Base-by-base conservation (phyloP, 2,113 vertebrate genomes). In the Muntiacus muntjak region DNA sequence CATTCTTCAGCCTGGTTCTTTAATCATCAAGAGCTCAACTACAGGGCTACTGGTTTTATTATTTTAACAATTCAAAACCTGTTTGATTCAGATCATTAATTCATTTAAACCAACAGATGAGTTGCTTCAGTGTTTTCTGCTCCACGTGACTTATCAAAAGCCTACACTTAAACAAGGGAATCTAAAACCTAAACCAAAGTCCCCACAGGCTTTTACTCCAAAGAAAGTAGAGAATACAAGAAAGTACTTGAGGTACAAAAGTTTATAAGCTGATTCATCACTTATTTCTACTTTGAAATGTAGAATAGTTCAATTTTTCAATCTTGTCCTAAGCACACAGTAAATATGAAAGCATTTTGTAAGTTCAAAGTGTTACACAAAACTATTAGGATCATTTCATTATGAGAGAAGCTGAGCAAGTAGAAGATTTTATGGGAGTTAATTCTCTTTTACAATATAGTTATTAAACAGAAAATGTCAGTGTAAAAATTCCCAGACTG, bases 41-140 rank as follows among this genome's bases (percentile, higher is more conserved):
- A 30, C 57, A 93, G n/a, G n/a, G n/a, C 93, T 91, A 86, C 71
- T 57, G 33, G 60, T 92, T 96, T 95, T 94, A 97, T 94, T 96
- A 92, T 91, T 97, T 84, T 76, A 97, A 97, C 95, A 94, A 62
- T 91, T 89, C 95, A 95, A 95, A 94, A 91, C 67, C 45, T 95
- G n/a, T 89, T 87, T 95, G 96, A 97, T 58, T 98, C 83, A 96
- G 60, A 83, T 58, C 57, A 71, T 78, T 98, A 92, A 97, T 43
- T 93, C 85, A 87, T 26, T 62, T 26, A 91, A 95, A 43, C 28
- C 58, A 93, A 84, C 0, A 43, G n/a, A 60, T 62, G 30, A 74
- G 19, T 23, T 67, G 47, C 87, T 83, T 87, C 78, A 40, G 17
- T 55, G 52, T 58, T 87, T 50, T 74, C 64, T 94, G 45, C 78